Base-by-base conservation (phyloP, 2,888 invertebrate genomes). In the Erebia palarica region DNA sequence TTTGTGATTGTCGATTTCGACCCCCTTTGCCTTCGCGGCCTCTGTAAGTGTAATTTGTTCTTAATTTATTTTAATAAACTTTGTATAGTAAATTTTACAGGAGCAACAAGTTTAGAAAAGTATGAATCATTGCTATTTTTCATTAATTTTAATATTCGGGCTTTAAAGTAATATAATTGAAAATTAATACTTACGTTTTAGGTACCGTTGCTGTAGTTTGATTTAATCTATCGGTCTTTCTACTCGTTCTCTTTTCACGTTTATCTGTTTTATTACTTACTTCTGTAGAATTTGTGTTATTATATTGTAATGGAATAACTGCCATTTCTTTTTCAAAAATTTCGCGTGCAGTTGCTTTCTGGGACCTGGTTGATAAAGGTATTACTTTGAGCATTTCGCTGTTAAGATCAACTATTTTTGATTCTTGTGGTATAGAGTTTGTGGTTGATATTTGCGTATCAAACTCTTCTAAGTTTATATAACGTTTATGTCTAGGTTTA, bases 161-260 rank as follows among this genome's bases (percentile, higher is more conserved):
- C n/a, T 11, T 64, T 69, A 16, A 55, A 36, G 36, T 7, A 36
- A 36, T 36, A 5, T 36, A 7, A 7, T 7, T 36, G 5, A 36
- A 5, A 36, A 36, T 36, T 5, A 36, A 36, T 68, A 84, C 91
- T 87, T 82, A 94, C 94, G 91, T 92, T 84, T 94, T 94, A 11
- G 94, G 94, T 60, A 93, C 84, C 44, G 91, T 86, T 3, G 91
- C 92, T 47, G 93, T 94, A 1, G 94, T 94, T 80, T 94, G 93
- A 77, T 94, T 94, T 1, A 93, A 76, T 75, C 92, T 85, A 75
- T 94, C 94, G 13, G 93, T 92, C 80, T 94, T 94, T 71, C 94
- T 89, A 77, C 93, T 94, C 0, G 94, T 94, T 70, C 93, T 89
- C 77, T 94, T 94, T 53, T 93, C 91, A 60, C 92, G 86, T 77